Conservation (phyloP, 1,140 invertebrate species). For the Lutraria rhynchaena region DNA sequence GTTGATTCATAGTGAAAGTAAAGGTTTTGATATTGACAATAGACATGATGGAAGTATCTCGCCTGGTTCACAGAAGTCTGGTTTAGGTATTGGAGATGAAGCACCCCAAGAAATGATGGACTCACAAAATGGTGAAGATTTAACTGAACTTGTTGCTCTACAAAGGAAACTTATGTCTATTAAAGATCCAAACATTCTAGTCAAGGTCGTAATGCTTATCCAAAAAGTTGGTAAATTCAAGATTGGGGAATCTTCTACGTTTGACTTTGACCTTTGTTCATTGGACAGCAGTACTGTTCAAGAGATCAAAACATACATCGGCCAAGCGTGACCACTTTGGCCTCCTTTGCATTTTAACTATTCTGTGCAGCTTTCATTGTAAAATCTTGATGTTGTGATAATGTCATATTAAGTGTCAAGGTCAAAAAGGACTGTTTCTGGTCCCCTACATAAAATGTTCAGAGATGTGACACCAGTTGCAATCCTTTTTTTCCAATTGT, state of each 20-base stretch:
- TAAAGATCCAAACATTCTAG: conserved; percentile 39
- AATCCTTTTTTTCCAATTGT: no score
- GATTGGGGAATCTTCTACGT: conserved; percentile 28
- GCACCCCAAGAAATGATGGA: conserved; percentile 11
- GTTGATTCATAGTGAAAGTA: conserved; percentile 41
- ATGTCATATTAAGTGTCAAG: no score
- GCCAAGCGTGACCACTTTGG: no score
- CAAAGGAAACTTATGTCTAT: conserved; percentile 45
- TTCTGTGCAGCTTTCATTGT: no score
- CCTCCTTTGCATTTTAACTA: no score
- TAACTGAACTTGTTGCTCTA: conserved; percentile 42
- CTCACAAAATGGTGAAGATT: conserved; percentile 42
- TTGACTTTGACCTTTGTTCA: conserved; percentile 58
- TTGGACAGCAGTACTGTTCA: conserved; percentile 46
- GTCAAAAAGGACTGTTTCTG: no score
- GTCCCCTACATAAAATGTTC: no score
- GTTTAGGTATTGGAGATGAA: not conserved
- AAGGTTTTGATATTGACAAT: conserved; percentile 15
- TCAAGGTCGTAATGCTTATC: conserved; percentile 49
- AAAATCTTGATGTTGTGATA: no score
- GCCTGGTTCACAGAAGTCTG: not conserved
- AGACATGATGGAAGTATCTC: not conserved
- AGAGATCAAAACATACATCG: conserved; percentile 13
- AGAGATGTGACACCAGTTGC: no score
- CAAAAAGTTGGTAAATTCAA: conserved; percentile 51